Percentiles rank a stretch among this genome's conserved stretches.
phyloP scores from a whole-genome alignment of 2,888 invertebrate species.

The Phengaris arion region DNA sequence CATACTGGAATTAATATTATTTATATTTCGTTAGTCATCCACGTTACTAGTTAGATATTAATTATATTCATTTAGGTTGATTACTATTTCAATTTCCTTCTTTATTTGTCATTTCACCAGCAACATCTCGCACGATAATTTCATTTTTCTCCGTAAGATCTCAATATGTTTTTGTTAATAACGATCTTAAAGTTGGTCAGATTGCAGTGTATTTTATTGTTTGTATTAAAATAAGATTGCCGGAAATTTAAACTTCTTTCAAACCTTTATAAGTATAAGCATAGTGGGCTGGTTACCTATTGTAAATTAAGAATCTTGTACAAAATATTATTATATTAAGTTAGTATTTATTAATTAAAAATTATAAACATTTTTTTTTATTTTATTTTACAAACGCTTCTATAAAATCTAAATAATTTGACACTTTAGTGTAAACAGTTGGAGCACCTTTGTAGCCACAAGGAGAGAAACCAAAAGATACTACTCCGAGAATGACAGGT shows the following conservation, averaged over 20 bases:
- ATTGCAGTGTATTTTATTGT: too few species aligned
- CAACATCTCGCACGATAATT: neutral
- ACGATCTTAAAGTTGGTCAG: too few species aligned
- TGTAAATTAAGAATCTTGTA: slow-evolving; percentile 17
- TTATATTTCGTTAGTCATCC: neutral
- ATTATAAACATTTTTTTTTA: neutral
- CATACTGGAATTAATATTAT: neutral
- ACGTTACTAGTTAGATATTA: neutral
- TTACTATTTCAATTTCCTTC: neutral
- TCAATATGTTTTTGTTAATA: neutral
- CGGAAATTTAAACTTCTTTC: neutral
- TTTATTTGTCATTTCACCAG: neutral
- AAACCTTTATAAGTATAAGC: neutral
- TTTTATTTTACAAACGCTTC: slow-evolving; percentile 47
- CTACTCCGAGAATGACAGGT: slow-evolving; percentile 71
- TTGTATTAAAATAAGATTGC: too few species aligned
- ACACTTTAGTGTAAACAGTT: slow-evolving; percentile 76
- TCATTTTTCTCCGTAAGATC: neutral
- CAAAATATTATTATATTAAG: slow-evolving; percentile 1
- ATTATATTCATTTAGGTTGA: neutral
- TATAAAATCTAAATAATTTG: slow-evolving; percentile 71
- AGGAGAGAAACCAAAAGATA: slow-evolving; percentile 78
- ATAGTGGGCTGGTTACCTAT: slow-evolving; percentile 6
- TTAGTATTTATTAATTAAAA: slow-evolving; percentile 23
- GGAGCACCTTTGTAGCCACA: slow-evolving; percentile 75